Evolutionary conservation across 2,113 vertebrate genomes (phyloP), one percentile per base, ranked within the genome.

Genomic region (Tympanuchus pallidicinctus): DNA sequence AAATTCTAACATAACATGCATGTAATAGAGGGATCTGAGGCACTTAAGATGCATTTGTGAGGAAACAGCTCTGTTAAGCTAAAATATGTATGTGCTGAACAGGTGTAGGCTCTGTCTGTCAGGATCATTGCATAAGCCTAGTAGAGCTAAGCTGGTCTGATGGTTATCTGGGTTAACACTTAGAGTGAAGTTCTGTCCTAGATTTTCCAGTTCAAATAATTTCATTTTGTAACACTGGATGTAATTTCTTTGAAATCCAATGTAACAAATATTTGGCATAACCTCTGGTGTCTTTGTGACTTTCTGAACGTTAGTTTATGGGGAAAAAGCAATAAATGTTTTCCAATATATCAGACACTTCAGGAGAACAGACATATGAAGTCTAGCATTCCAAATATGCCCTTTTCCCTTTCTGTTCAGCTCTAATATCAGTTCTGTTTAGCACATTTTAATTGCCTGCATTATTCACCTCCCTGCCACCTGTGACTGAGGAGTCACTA

Each of bases 121-220:
- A 14, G 85, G 57, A 61, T 77, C 30, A 4, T 45, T 61, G 2
- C 19, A 19, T 30, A 54, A 40, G 71, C 67, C 27, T 42, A 10
- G 77, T 64, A 38, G 22, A 22, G 25, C 4, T 63, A 76, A 71
- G 28, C 25, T 67, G 43, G 50, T 27, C 28, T 15, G 3, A 13
- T 25, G 34, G 34, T 74, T 88, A 82, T 78, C 75, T 73, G 88
- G 72, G 94, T 80, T 13, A 70, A 59, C 2, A 52, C 47, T 63
- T 84, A 8, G 43, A 59, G 34, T 72, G 78, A 88, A 94, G 42
- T 82, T 89, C 63, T 50, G 38, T 81, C 48, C 36, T 79, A 36
- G 84, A 80, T 73, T 8, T 52, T 71, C 60, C 85, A 86, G 94
- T 94, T 95, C 57, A 82, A 73, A 84, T 92, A 93, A 89, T 43